Evolutionary conservation across 2,888 invertebrate genomes (phyloP).

Genomic region (Rambutsinella grinnellia): DNA sequence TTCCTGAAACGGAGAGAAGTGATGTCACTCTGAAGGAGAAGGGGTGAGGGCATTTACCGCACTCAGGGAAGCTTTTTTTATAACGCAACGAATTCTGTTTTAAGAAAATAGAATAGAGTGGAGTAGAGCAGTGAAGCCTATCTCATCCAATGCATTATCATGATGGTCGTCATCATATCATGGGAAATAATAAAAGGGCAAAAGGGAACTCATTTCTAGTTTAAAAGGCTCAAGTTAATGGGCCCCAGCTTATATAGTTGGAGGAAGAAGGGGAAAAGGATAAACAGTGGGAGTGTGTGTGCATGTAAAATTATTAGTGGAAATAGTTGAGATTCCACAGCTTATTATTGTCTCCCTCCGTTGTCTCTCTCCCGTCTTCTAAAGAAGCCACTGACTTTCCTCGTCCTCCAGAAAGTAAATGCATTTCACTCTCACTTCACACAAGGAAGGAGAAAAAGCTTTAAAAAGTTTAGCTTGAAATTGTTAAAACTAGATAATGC

Average conservation of each 20-base stretch:
- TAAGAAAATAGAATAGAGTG: too few relatives aligned
- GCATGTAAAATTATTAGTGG: conserved; percentile 65
- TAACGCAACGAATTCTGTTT: too few relatives aligned
- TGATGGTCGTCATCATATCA: too few relatives aligned
- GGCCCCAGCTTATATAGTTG: background rate
- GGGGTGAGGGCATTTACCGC: conserved; percentile 41
- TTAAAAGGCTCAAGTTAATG: conserved; percentile 48
- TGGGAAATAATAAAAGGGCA: conserved; percentile 33
- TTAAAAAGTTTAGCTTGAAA: too few relatives aligned
- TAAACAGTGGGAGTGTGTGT: conserved; percentile 47
- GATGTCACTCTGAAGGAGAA: too few relatives aligned
- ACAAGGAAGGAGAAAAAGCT: too few relatives aligned
- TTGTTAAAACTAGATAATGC: too few relatives aligned
- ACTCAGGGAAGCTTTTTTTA: too few relatives aligned
- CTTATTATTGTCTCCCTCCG: conserved; percentile 60
- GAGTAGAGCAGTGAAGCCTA: too few relatives aligned
- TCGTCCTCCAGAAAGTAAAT: conserved; percentile 16
- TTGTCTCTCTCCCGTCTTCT: background rate
- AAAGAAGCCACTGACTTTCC: background rate
- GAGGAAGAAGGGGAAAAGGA: too few relatives aligned
- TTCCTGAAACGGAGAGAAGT: background rate
- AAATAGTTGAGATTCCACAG: conserved; percentile 62
- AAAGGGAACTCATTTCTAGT: conserved; percentile 13
- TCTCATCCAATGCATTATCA: too few relatives aligned
- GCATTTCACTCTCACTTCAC: too few relatives aligned